Percentiles rank a stretch among this genome's conserved stretches.
phyloP scores from a whole-genome alignment of 2,888 invertebrate species.

The Amphipyra tragopoginis region DNA sequence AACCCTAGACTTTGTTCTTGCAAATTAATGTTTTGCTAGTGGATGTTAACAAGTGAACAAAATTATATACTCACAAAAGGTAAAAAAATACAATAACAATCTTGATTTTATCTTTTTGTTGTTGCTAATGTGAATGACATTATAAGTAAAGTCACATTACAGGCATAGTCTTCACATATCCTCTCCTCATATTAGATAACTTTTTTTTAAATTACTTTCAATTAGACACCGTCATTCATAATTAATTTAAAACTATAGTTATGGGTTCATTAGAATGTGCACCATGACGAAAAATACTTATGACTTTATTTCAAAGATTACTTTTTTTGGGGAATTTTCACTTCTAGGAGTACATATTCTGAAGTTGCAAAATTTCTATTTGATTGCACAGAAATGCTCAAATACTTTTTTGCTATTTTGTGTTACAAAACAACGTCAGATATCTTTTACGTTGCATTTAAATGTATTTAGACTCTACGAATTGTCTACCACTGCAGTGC shows the following conservation, averaged over 20 bases:
- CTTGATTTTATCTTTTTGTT: conserved; percentile 20
- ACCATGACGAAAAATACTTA: no score
- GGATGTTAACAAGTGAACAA: conserved; percentile 2
- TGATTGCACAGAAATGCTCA: no score
- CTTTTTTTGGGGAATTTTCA: no score
- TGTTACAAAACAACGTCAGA: no score
- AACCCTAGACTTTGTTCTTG: conserved; percentile 18
- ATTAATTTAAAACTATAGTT: no score
- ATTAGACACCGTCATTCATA: no score
- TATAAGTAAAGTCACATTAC: conserved; percentile 4
- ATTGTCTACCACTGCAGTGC: not conserved
- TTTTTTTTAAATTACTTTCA: not conserved
- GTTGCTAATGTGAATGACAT: conserved; percentile 11
- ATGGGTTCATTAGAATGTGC: no score
- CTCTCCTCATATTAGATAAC: not conserved
- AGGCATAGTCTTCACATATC: not conserved
- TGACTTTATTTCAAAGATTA: no score
- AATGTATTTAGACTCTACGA: not conserved
- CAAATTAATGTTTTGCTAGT: conserved; percentile 12
- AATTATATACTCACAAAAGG: conserved; percentile 9
- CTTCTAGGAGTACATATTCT: no score
- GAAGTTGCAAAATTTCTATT: no score
- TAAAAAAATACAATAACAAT: conserved; percentile 26
- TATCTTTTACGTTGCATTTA: no score
- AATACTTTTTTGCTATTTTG: no score